Conservation (phyloP, 2,888 invertebrate species). For the Cerceris rybyensis region DNA sequence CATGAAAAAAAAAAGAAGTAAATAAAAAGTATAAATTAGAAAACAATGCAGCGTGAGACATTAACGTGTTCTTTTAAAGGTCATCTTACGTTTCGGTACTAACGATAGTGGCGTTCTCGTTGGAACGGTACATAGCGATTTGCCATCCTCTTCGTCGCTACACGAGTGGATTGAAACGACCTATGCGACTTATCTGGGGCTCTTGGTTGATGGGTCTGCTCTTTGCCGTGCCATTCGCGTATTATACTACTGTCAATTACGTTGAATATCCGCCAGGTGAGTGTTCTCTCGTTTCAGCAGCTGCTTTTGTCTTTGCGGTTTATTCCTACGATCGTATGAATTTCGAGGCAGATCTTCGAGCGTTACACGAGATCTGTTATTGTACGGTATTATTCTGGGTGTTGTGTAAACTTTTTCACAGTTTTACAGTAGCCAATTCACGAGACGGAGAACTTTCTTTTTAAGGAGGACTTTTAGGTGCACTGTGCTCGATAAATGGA, state of each 20-base stretch:
- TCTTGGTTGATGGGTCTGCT: slow-evolving; percentile 90
- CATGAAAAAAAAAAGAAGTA: no score
- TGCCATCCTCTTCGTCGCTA: slow-evolving; percentile 93
- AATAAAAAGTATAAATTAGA: no score
- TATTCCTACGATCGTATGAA: no score
- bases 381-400: no score
- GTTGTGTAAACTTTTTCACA: no score
- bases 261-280: slow-evolving; percentile 87
- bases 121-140: slow-evolving; percentile 94
- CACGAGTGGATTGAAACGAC: slow-evolving; percentile 91
- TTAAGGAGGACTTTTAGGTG: no score
- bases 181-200: slow-evolving; percentile 88
- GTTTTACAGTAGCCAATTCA: no score
- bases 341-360: no score
- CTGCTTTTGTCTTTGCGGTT: neutral
- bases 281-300: slow-evolving; percentile 17
- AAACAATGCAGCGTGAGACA: neutral
- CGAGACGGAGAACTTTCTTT: no score
- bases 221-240: slow-evolving; percentile 89
- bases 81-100: slow-evolving; percentile 94
- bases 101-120: slow-evolving; percentile 94
- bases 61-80: slow-evolving; percentile 82
- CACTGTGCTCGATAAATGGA: no score
- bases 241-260: slow-evolving; percentile 89
- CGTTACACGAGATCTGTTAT: no score